Conservation (phyloP, 1,140 invertebrate species). For the Anastatus disparis region DNA sequence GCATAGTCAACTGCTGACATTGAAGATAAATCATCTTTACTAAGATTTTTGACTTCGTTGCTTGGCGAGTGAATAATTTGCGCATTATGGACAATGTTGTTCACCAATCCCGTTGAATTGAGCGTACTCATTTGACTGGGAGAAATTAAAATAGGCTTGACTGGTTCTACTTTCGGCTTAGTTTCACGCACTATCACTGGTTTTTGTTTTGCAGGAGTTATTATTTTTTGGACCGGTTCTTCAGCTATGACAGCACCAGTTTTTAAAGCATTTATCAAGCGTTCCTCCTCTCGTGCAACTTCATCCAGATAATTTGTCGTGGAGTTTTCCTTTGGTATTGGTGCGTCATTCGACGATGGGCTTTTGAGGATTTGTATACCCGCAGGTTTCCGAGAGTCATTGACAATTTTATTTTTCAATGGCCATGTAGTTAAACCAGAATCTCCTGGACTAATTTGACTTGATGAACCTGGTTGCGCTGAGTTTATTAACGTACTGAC, state of each 20-base stretch:
- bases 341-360: constrained; percentile 46
- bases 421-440: constrained; percentile 72
- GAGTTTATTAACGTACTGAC: constrained; percentile 47
- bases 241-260: constrained; percentile 78
- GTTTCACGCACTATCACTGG: constrained; percentile 55
- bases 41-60: constrained; percentile 44
- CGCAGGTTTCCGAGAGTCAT: constrained; percentile 48
- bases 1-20: constrained; percentile 74
- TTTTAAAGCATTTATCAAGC: constrained; percentile 80
- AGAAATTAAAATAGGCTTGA: constrained; percentile 57
- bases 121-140: constrained; percentile 45
- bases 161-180: constrained; percentile 57
- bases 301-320: constrained; percentile 67
- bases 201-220: constrained; percentile 48
- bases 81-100: constrained; percentile 33
- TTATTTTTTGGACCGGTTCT: constrained; percentile 51
- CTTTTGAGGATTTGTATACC: constrained; percentile 54
- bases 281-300: constrained; percentile 82
- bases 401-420: constrained; percentile 70
- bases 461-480: constrained; percentile 22
- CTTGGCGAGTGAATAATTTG: constrained; percentile 46
- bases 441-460: constrained; percentile 43
- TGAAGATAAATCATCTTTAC: constrained; percentile 55
- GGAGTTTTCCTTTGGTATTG: constrained; percentile 4
- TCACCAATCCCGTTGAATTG: constrained; percentile 57